phyloP scores from a whole-genome alignment of 2,797 vertebrate species.

The Hemitrygon akajei region DNA sequence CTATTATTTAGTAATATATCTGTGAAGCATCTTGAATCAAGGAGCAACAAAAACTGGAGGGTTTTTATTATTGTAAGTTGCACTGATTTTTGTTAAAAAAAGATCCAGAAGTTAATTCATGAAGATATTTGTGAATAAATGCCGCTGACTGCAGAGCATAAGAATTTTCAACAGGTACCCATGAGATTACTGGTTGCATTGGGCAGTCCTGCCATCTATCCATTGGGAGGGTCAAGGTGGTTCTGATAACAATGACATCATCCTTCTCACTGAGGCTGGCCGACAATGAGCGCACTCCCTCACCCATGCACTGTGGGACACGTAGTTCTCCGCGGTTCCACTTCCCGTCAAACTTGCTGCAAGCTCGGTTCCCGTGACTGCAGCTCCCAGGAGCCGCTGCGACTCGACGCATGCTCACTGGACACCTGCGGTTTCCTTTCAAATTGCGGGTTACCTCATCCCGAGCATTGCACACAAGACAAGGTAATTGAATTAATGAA shows the following conservation, averaged over 20 bases:
- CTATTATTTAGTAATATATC: too few species aligned
- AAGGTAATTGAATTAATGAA: slow-evolving; percentile 12
- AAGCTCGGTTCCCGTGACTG: neutral
- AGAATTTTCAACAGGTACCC: neutral
- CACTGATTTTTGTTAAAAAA: neutral
- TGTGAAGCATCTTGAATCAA: too few species aligned
- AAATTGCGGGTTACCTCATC: slow-evolving; percentile 24
- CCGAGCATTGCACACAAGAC: neutral
- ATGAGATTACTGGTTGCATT: neutral
- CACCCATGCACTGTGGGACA: neutral
- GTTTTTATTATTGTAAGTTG: neutral
- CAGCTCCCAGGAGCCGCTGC: neutral
- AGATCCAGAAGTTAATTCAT: neutral
- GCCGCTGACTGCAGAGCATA: neutral
- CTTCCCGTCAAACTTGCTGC: too few species aligned
- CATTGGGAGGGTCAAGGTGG: neutral
- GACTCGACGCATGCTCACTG: neutral
- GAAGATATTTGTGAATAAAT: neutral
- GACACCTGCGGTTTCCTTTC: slow-evolving; percentile 9
- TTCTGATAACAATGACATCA: slow-evolving; percentile 15
- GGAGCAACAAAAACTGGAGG: too few species aligned
- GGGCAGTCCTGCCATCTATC: neutral
- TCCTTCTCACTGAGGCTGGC: neutral
- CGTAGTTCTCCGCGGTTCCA: neutral
- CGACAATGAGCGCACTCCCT: neutral